These are phyloP conservation scores for Epiblema foenella DNA, from an alignment of 2,888 invertebrate species.

Conservation along the genomic window DNA sequence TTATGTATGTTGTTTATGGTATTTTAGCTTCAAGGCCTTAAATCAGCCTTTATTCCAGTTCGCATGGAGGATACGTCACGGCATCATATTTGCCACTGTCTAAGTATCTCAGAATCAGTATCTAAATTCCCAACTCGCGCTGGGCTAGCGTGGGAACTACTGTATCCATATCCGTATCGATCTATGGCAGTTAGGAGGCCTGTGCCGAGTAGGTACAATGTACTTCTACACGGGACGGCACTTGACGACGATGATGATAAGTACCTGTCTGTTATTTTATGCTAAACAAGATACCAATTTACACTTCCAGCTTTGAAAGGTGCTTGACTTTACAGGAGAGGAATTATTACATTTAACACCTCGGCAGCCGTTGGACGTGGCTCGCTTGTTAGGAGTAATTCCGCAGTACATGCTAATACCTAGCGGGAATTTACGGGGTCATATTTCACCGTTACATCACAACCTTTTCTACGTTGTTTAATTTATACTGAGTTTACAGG, in stretches of 20 bases:
- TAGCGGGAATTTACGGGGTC: slow-evolving; percentile 43
- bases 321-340: slow-evolving; percentile 36
- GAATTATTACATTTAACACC: slow-evolving; percentile 53
- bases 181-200: too few species aligned
- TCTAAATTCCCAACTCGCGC: too few species aligned
- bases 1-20: neutral
- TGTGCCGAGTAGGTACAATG: too few species aligned
- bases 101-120: too few species aligned
- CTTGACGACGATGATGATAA: too few species aligned
- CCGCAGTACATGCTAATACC: slow-evolving; percentile 39
- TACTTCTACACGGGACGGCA: too few species aligned
- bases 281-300: too few species aligned
- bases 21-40: neutral
- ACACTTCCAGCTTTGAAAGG: slow-evolving; percentile 43
- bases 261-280: too few species aligned
- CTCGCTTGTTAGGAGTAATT: slow-evolving; percentile 53
- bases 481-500: slow-evolving; percentile 5
- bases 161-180: too few species aligned
- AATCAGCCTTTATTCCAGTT: neutral
- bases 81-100: too few species aligned
- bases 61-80: neutral
- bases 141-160: too few species aligned
- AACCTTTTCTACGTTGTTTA: slow-evolving; percentile 11
- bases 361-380: slow-evolving; percentile 48
- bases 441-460: slow-evolving; percentile 27